phyloP scores from a whole-genome alignment of 53 echinoderm and acorn worm genomes.

The Actinopyga echinites region DNA sequence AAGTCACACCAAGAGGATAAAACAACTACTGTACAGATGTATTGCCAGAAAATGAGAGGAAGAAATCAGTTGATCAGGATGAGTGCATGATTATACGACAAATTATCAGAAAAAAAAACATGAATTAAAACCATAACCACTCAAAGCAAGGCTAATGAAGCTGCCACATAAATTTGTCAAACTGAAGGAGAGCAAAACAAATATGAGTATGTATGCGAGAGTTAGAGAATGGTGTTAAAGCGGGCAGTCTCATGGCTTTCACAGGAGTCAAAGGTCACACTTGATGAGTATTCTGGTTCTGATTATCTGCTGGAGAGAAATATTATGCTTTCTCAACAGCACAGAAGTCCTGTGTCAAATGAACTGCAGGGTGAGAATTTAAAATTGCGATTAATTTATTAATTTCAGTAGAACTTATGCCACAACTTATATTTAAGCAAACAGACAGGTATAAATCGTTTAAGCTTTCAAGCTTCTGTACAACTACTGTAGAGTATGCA shows the following conservation, averaged over 20 bases:
- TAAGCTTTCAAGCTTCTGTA: too few species aligned
- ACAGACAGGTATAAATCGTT: too few species aligned
- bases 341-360: too few species aligned
- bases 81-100: conserved; percentile 44
- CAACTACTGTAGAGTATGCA: too few species aligned
- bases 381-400: too few species aligned
- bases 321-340: too few species aligned
- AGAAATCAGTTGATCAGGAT: conserved; percentile 12
- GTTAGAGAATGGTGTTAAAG: conserved; percentile 38
- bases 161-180: conserved; percentile 27
- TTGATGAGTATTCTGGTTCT: background rate
- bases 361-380: too few species aligned
- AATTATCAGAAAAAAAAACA: conserved; percentile 8
- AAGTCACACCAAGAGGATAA: background rate
- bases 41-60: conserved; percentile 2
- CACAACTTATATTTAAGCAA: too few species aligned
- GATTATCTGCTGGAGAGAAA: too few species aligned
- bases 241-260: background rate
- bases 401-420: too few species aligned
- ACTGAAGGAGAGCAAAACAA: conserved; percentile 11
- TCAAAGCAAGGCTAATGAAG: conserved; percentile 32
- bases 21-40: conserved; percentile 22
- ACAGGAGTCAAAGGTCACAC: background rate
- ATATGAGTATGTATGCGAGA: conserved; percentile 30
- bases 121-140: conserved; percentile 26